Conservation (phyloP, 2,113 vertebrate species). For the Zosterops hypoxanthus region DNA sequence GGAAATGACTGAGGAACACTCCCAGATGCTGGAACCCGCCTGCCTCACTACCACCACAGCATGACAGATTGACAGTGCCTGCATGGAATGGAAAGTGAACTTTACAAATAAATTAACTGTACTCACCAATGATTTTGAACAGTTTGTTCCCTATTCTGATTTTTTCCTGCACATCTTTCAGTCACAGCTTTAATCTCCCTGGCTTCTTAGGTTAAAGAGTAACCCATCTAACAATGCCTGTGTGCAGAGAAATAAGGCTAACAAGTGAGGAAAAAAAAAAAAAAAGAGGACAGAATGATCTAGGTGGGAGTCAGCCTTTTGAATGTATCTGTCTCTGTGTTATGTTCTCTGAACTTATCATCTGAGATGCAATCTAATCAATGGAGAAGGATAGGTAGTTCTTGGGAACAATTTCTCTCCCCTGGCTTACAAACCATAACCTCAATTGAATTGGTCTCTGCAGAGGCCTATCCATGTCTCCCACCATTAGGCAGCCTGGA, state of each 20-base stretch:
- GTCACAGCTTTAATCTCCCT: not conserved
- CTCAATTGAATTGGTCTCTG: not conserved
- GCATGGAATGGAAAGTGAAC: not conserved
- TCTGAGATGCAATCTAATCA: not conserved
- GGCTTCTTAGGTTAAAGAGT: not conserved
- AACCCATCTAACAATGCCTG: not conserved
- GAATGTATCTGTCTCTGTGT: not conserved
- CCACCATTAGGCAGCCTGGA: not conserved
- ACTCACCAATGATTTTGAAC: not conserved
- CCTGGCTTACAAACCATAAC: not conserved
- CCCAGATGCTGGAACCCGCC: not conserved
- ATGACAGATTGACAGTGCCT: not conserved
- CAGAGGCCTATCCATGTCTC: not conserved
- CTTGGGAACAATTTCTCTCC: not conserved
- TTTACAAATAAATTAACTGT: conserved; percentile 16
- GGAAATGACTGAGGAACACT: not conserved
- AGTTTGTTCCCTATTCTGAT: not conserved
- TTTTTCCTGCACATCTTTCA: not conserved
- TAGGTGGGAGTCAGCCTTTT: not conserved
- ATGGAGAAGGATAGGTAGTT: not conserved
- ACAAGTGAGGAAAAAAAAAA: not conserved
- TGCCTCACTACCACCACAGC: not conserved
- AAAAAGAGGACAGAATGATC: not conserved
- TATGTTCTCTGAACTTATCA: not conserved
- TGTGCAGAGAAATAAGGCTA: not conserved